phyloP scores from a whole-genome alignment of 2,797 vertebrate genomes.

The Rhinoraja longicauda region DNA sequence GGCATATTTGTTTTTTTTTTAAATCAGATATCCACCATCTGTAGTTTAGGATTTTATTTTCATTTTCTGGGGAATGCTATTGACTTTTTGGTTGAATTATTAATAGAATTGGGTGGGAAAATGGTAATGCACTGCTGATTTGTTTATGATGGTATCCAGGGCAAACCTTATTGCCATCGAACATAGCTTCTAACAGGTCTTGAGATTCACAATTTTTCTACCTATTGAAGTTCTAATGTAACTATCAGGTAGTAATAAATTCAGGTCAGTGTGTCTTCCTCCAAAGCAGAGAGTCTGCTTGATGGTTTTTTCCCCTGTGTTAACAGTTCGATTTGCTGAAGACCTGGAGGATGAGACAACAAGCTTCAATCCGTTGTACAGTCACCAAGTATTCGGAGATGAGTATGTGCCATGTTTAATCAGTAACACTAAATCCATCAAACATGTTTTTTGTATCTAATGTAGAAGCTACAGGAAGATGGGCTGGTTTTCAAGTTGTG shows the following conservation, averaged over 20 bases:
- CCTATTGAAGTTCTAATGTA: conserved; percentile 2
- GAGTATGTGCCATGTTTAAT: conserved; percentile 73
- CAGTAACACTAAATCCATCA: not conserved
- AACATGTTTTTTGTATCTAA: not conserved
- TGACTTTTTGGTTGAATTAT: too few species aligned
- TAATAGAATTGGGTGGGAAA: too few species aligned
- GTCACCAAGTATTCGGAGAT: conserved; percentile 91
- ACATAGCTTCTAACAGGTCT: not conserved
- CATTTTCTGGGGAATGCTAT: too few species aligned
- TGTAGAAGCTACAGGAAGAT: not conserved
- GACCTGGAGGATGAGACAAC: conserved; percentile 89
- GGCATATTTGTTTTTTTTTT: too few species aligned
- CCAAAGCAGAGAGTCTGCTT: not conserved
- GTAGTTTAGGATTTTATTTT: too few species aligned
- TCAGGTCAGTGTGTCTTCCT: not conserved
- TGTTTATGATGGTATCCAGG: not conserved
- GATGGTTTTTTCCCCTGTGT: conserved; percentile 3
- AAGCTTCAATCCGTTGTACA: conserved; percentile 91
- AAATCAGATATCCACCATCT: too few species aligned
- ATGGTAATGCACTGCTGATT: not conserved
- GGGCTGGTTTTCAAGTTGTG: not conserved
- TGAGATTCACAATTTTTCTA: not conserved
- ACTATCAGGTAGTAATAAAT: not conserved
- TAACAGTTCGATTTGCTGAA: conserved; percentile 83
- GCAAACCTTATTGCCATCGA: not conserved